Evolutionary conservation across 2,113 vertebrate species (phyloP).

Genomic region (Mellivora capensis): DNA sequence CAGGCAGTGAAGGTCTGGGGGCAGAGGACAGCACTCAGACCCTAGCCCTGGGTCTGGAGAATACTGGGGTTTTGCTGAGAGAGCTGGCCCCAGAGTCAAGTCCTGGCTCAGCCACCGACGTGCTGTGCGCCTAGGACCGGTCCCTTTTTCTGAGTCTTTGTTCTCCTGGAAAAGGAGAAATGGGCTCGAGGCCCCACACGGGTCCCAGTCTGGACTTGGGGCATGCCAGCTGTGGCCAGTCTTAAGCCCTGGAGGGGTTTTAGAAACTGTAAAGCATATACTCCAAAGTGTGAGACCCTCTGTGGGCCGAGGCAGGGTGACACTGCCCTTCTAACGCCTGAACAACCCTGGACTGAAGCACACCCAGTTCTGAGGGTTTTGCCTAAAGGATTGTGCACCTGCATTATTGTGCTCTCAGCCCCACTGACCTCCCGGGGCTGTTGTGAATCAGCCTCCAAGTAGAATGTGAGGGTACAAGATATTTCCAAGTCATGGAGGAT

Average conservation of each 20-base stretch:
- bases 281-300: neutral
- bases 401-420: neutral
- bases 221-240: neutral
- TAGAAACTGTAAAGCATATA: neutral
- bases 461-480: neutral
- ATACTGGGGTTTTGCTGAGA: neutral
- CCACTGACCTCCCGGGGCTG: neutral
- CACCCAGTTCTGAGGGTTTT: neutral
- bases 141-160: neutral
- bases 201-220: neutral
- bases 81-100: neutral
- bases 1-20: slow-evolving; percentile 94
- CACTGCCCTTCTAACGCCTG: neutral
- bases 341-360: neutral
- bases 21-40: neutral
- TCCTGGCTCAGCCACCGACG: neutral
- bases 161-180: neutral
- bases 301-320: neutral
- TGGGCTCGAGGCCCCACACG: neutral
- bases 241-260: neutral
- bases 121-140: neutral
- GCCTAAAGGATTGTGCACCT: neutral
- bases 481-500: neutral
- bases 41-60: neutral
- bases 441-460: neutral